Percentiles rank a stretch among this genome's conserved stretches.
Evolutionary conservation across 2,888 invertebrate genomes (phyloP).

Genomic region (Sclerodermus sp.): DNA sequence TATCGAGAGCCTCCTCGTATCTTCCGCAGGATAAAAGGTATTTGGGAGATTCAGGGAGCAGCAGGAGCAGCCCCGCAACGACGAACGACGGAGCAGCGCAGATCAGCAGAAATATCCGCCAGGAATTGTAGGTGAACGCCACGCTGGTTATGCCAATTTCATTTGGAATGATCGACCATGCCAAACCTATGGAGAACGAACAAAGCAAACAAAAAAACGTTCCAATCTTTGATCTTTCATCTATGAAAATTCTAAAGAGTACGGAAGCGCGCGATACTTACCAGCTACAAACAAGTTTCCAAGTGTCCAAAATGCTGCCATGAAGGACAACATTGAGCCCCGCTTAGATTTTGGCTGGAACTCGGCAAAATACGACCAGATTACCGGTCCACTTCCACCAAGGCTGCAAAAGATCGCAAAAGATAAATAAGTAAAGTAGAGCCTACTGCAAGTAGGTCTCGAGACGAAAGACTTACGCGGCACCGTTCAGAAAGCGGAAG

Average conservation of each 20-base stretch:
- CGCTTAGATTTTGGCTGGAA: conserved; percentile 90
- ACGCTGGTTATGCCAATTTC: conserved; percentile 69
- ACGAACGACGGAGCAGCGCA: conserved; percentile 88
- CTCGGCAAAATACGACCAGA: conserved; percentile 94
- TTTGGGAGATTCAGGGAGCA: conserved; percentile 90
- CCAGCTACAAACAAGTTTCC: conserved; percentile 92
- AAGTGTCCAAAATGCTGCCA: conserved; percentile 95
- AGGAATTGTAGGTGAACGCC: conserved; percentile 82
- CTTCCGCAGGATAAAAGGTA: conserved; percentile 80
- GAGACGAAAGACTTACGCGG: conserved; percentile 82
- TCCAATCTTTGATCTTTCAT: no score
- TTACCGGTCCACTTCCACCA: conserved; percentile 88
- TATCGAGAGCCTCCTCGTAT: conserved; percentile 78
- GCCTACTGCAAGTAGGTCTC: no score
- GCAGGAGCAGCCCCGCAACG: conserved; percentile 79
- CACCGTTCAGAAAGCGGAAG: conserved; percentile 88
- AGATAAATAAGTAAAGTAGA: not conserved
- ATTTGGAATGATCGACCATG: conserved; percentile 63
- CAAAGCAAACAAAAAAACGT: not conserved
- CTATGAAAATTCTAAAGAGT: no score
- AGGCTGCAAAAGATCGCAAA: no score
- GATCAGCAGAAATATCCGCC: conserved; percentile 87
- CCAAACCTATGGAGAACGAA: conserved; percentile 63
- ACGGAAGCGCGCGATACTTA: no score
- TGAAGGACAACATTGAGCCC: conserved; percentile 89